These are phyloP conservation scores for Leucoraja ocellata DNA, from an alignment of 2,797 vertebrate species.

Conservation along the genomic window DNA sequence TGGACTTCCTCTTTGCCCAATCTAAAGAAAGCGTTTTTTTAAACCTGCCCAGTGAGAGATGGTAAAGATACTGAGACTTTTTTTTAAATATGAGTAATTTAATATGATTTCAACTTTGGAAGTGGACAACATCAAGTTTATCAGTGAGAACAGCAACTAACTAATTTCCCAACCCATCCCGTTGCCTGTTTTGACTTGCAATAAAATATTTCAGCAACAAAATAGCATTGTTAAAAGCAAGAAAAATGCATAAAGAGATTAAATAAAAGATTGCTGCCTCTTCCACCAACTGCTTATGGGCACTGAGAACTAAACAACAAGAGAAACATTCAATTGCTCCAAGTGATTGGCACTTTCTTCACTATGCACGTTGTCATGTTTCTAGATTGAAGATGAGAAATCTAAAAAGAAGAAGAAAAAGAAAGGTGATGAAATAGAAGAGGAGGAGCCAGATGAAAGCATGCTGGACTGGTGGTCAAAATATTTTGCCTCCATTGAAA, in stretches of 20 bases:
- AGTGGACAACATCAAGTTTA: neutral
- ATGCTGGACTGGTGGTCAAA: conserved; percentile 99
- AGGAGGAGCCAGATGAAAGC: conserved; percentile 85
- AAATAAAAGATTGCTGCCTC: neutral
- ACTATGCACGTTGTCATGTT: neutral
- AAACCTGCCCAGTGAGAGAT: neutral
- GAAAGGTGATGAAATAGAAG: conserved; percentile 71
- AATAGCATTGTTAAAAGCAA: neutral
- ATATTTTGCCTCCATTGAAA: conserved; percentile 91
- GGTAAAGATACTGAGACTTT: neutral
- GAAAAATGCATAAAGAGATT: neutral
- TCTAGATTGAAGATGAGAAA: conserved; percentile 35
- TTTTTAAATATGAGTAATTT: neutral
- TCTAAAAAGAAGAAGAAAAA: conserved; percentile 80
- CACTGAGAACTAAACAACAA: neutral
- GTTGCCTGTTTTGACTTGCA: neutral
- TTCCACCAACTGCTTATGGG: neutral
- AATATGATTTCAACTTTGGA: neutral
- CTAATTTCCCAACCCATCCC: neutral
- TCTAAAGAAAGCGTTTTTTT: neutral
- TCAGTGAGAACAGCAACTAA: neutral
- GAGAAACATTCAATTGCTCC: neutral
- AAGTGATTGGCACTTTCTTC: neutral
- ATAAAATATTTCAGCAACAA: neutral
- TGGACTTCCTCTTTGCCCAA: neutral